Evolutionary conservation across 2,113 vertebrate genomes (phyloP), one percentile per base, ranked within the genome.

Genomic region (Motacilla tschutschensis): DNA sequence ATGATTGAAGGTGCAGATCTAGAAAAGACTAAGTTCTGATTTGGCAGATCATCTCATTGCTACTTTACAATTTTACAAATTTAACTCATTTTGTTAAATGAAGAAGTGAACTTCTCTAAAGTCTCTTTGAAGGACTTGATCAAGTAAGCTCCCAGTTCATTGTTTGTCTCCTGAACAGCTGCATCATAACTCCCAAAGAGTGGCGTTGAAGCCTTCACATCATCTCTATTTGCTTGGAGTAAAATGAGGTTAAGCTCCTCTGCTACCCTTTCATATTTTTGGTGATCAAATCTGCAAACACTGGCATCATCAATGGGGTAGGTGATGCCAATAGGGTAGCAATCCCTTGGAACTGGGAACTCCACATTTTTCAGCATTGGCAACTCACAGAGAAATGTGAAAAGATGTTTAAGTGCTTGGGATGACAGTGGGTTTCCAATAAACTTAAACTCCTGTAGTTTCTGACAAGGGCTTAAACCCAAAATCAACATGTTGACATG

Each of bases 261-360:
- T 14, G 96, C 97, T 43, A 97, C 93, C 12, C 85, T 93, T 44
- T 97, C 87, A 26, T 99, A 99, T 91, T 97, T 95, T 38, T 97
- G 96, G 19, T 55, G 95, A 95, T 99, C 97, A 55, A 98, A 99
- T 36, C 28, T 95, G 59, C 96, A 90, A 67, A 98, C 84, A 33
- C 91, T 95, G 4, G 94, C 89, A 77, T 99, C 99, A 3, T 98
- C 97, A 41, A 98, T 96, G 0, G 99, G 99, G 69, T 99, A 99
- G 29, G 95, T 93, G 15, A 95, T 91, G 43, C 97, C 96, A 43
- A 91, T 66, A 4, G 99, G 96, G 93, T 99, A 99, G 89, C 99
- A 99, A 79, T 99, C 98, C 9, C 92, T 97, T 11, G 99, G 99
- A 70, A 99, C 98, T 0, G 99, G 99, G 50, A 98, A 95, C 94